Base-by-base conservation (phyloP, 2,113 vertebrate genomes). In the Corythornis cristatus region DNA sequence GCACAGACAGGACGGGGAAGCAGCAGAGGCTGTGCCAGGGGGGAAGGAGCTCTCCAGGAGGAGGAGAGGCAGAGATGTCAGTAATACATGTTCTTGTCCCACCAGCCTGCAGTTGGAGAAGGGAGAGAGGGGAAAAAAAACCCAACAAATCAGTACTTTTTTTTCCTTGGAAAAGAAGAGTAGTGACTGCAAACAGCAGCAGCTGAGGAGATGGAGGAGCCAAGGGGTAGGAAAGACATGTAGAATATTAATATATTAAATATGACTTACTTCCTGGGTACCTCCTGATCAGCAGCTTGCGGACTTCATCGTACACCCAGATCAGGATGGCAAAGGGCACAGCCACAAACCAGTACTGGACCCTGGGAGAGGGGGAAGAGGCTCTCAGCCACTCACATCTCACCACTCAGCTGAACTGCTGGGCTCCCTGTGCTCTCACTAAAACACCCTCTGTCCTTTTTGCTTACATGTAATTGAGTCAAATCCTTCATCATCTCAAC, bases 81-180 rank as follows among this genome's bases (percentile, higher is more conserved):
- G 3, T 98, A 98, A 87, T 98, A 98, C 98, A 98, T 98, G 76
- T 98, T 98, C 90, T 97, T 98, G 79, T 98, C 98, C 98, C 98
- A 98, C 98, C 98, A 98, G 43, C 98, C 98, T 98, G 96, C 75
- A 85, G 26, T 0, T 70, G 31, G 73, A 95, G 68, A 35, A 25
- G 42, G 45, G n/a, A 61, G 16, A 22, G 15, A 13, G 12, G 12
- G 40, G 5, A 6, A 7, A 7, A 7, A 26, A 54, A 40, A 75
- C 50, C 9, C 37, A 37, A 37, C 37, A 50, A 50, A 33, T 22
- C 2, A 22, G 80, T 45, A 37, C 28, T 74, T 76, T 66, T 66
- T 68, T 66, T 68, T 46, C 29, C 11, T 80, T 11, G 10, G 13
- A 78, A 86, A 45, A 22, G 8, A 21, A 19, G 61, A 62, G 7